These are phyloP conservation scores for Monodelphis domestica DNA, from an alignment of 2,797 vertebrate species.

Conservation along the genomic window DNA sequence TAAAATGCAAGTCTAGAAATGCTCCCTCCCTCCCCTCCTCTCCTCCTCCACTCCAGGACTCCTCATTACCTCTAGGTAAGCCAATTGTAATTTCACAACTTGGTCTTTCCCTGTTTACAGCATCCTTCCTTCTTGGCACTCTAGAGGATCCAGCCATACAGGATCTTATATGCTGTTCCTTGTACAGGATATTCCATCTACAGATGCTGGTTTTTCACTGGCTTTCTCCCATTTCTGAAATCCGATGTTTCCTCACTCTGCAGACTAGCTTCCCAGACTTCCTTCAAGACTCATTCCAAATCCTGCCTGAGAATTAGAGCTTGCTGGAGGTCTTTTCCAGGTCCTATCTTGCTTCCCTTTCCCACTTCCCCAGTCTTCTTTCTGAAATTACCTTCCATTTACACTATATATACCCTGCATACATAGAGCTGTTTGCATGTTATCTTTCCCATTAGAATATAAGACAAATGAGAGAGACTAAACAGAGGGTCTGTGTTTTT, in stretches of 20 bases:
- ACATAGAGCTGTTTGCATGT: background rate
- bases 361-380: background rate
- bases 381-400: background rate
- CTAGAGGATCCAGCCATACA: background rate
- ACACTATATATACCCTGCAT: background rate
- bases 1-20: background rate
- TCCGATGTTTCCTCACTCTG: background rate
- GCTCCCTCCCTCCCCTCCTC: background rate
- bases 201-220: background rate
- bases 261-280: background rate
- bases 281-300: background rate
- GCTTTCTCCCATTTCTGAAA: background rate
- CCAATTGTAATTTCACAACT: background rate
- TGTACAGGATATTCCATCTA: background rate
- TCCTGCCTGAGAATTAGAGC: background rate
- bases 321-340: too few species aligned
- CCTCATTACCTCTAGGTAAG: background rate
- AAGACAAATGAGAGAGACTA: background rate
- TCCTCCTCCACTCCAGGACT: background rate
- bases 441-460: background rate
- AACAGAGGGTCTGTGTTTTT: background rate
- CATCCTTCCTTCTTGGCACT: background rate
- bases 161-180: too few species aligned
- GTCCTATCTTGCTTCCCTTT: background rate
- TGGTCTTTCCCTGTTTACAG: background rate